These are phyloP conservation scores for Siphamia tubifer DNA, from an alignment of 2,113 vertebrate genomes.

Conservation along the genomic window DNA sequence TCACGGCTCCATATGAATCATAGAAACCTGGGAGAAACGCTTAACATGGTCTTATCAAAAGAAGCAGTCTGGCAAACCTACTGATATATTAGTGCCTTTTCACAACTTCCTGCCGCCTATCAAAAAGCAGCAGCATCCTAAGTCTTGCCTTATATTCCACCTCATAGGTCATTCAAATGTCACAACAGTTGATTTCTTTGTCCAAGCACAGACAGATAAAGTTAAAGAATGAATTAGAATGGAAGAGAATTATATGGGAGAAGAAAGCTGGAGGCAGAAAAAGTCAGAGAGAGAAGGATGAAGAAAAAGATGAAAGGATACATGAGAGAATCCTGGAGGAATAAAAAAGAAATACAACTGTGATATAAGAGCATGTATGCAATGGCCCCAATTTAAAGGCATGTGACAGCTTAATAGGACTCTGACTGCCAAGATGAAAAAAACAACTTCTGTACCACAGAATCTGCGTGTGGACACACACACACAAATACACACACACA, in stretches of 20 bases:
- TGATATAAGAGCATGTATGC: conserved; percentile 49
- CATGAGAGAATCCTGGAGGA: conserved; percentile 44
- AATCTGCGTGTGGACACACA: neutral
- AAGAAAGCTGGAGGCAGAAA: conserved; percentile 51
- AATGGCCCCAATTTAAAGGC: conserved; percentile 35
- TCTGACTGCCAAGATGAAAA: conserved; percentile 26
- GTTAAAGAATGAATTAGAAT: conserved; percentile 46
- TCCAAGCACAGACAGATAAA: conserved; percentile 50
- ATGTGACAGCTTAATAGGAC: conserved; percentile 28
- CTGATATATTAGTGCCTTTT: conserved; percentile 32
- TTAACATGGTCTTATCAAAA: conserved; percentile 61
- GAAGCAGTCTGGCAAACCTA: conserved; percentile 40
- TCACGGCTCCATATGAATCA: conserved; percentile 54
- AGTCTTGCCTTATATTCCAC: conserved; percentile 15
- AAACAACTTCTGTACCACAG: conserved; percentile 17
- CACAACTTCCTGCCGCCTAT: conserved; percentile 39
- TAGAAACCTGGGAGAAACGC: conserved; percentile 42
- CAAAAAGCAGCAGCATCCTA: conserved; percentile 23
- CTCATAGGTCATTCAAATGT: conserved; percentile 68
- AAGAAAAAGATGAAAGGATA: conserved; percentile 55
- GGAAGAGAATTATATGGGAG: conserved; percentile 51
- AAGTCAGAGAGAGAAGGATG: conserved; percentile 35
- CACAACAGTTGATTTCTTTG: conserved; percentile 15
- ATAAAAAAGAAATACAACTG: conserved; percentile 33
- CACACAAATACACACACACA: neutral